Conservation (phyloP, 2,888 invertebrate species). For the Synergus japonicus region DNA sequence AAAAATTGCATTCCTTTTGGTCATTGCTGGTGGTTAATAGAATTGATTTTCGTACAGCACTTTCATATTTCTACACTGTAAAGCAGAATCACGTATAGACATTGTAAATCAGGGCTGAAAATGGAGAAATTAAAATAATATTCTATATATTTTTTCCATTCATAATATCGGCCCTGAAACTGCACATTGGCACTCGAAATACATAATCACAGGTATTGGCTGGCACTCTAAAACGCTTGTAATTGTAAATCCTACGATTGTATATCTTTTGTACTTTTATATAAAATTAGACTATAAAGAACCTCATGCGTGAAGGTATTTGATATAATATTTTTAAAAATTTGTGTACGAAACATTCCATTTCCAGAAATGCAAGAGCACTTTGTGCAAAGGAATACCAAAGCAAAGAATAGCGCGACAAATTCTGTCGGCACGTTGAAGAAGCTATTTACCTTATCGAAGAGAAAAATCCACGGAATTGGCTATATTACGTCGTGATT, state of each 20-base stretch:
- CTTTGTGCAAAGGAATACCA: slow-evolving; percentile 75
- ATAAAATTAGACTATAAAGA: slow-evolving; percentile 43
- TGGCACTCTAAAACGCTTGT: slow-evolving; percentile 18
- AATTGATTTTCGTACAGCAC: slow-evolving; percentile 17
- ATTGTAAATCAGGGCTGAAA: not conserved
- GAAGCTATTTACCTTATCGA: slow-evolving; percentile 44
- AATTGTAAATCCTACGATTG: slow-evolving; percentile 26
- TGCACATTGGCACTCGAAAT: slow-evolving; percentile 21
- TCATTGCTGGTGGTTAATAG: slow-evolving; percentile 25
- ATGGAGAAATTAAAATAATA: not conserved
- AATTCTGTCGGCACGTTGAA: slow-evolving; percentile 75
- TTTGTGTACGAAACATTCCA: slow-evolving; percentile 60
- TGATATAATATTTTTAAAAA: slow-evolving; percentile 29
- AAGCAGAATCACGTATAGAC: not conserved
- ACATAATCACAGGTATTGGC: slow-evolving; percentile 20
- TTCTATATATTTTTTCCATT: not conserved
- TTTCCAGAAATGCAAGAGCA: slow-evolving; percentile 76
- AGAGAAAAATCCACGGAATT: slow-evolving; percentile 18
- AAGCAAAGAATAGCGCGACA: slow-evolving; percentile 75
- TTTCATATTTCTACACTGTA: not conserved
- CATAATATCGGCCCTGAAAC: not conserved
- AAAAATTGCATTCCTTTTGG: slow-evolving; percentile 33
- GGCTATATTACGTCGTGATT: slow-evolving; percentile 13
- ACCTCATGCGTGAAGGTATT: slow-evolving; percentile 29
- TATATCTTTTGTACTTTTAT: slow-evolving; percentile 70